Conservation (phyloP, 2,797 vertebrate species). For the Margarornis squamiger region DNA sequence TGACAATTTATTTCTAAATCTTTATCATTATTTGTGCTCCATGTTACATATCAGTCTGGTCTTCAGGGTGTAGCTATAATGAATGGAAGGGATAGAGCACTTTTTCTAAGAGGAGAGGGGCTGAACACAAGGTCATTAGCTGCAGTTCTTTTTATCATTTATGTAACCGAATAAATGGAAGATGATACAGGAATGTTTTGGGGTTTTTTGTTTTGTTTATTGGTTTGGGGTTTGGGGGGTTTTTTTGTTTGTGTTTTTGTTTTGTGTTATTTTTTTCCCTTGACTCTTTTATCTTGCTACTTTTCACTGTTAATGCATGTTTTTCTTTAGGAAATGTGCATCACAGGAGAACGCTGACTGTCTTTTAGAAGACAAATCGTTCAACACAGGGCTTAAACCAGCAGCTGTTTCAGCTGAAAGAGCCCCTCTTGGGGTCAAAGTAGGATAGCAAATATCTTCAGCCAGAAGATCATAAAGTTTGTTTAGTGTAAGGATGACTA, state of each 20-base stretch:
- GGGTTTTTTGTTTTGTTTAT: no score
- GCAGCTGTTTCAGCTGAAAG: neutral
- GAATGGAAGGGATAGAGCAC: neutral
- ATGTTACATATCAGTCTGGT: neutral
- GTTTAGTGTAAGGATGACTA: neutral
- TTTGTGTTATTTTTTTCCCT: accelerated
- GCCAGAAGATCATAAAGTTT: neutral
- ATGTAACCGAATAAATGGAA: neutral
- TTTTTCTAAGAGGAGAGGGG: neutral
- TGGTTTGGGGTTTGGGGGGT: no score
- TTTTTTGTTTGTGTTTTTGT: no score
- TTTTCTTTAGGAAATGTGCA: neutral
- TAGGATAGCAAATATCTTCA: neutral
- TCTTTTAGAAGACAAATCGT: neutral
- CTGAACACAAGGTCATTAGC: neutral
- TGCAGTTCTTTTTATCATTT: neutral
- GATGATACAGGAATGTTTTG: neutral
- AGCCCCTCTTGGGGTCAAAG: neutral
- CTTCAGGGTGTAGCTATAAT: neutral
- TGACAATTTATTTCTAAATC: neutral
- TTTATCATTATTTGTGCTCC: neutral
- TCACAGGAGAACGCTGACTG: neutral
- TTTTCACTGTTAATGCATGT: neutral
- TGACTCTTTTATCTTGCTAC: neutral
- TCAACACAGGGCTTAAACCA: neutral